Evolutionary conservation across 2,113 vertebrate species (phyloP), one percentile per base, ranked within the genome.

Genomic region (Galbula dea): DNA sequence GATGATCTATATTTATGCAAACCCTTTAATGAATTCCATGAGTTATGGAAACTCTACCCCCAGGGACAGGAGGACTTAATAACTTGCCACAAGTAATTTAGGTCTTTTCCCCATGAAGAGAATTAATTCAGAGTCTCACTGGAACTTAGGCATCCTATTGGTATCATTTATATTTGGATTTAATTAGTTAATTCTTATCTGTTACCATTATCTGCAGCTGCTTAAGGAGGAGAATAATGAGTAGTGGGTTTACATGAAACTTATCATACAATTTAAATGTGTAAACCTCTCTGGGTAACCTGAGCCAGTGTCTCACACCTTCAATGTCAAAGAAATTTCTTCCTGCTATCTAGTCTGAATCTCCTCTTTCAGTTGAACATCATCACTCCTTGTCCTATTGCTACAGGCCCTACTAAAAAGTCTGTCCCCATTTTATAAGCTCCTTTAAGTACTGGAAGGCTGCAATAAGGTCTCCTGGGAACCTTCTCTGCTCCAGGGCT

Each of bases 31-130:
- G 91, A 94, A 86, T 87, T 87, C 45, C 57, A 26, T 67, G 55
- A 51, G 9, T 77, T 95, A 77, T 52, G 34, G 67, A 92, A 94
- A 51, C 55, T 71, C 37, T 13, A 77, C 68, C 91, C 71, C 89
- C 83, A 92, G 94, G 84, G 93, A 92, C 37, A 88, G 68, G 17
- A 94, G 87, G 89, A 76, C 72, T 94, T 96, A 96, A 92, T 92
- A 95, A 74, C 48, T 91, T 86, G 41, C 75, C 51, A 86, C 59
- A 86, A 91, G 89, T 83, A 90, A 87, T 93, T 91, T 83, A 89
- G 65, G 37, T 65, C 77, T 85, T 94, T 94, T 94, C n/a, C 55
- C 11, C 67, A 63, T 59, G 45, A 94, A 80, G 24, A 67, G 68
- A 93, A 89, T 94, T 94, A 96, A 94, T 96, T 93, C 72, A 81